Base-by-base conservation (phyloP, 2,888 invertebrate genomes). In the Mythimna ferrago region DNA sequence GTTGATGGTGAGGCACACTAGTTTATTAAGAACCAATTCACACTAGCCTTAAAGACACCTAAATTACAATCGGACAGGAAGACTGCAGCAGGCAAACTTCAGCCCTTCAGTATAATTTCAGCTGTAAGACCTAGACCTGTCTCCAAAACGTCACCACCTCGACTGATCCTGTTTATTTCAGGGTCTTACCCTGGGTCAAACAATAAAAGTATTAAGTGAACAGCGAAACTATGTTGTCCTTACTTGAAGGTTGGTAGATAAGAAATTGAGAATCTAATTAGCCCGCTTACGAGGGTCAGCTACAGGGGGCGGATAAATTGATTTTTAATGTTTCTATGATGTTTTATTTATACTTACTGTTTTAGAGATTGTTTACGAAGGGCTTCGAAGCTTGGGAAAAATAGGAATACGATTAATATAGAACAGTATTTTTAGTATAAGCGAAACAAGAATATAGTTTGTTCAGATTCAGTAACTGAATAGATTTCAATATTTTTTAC, bases 211-310 rank as follows among this genome's bases (percentile, higher is more conserved):
- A 53, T 53, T 53, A 2, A 35, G 35, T 44, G 32, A 57, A 41
- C 64, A 57, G 32, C 19, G 11, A 64, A 32, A 32, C n/a, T 63
- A 21, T 21, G 21, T 73, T 32, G 32, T 65, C 32, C 35, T 19
- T 48, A 58, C 61, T 66, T 65, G 48, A 56, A 62, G 56, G 53
- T 71, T 66, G 41, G n/a, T 62, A 44, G 61, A 58, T 57, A 54
- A 63, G 41, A 68, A 75, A 76, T 48, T 16, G 44, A 56, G 48
- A 66, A 70, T 75, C 21, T 61, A 76, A 53, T 60, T 56, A 70
- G 51, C 6, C 32, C 14, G 38, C 63, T 51, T 56, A 41, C 44
- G 64, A 80, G 56, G 70, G 76, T 76, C 56, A 70, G 44, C 14
- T 14, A 11, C 11, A 35, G 56, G 38, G 64, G 53, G 64, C 11